Conservation (phyloP, 2,113 vertebrate species). For the Erinaceus europaeus region DNA sequence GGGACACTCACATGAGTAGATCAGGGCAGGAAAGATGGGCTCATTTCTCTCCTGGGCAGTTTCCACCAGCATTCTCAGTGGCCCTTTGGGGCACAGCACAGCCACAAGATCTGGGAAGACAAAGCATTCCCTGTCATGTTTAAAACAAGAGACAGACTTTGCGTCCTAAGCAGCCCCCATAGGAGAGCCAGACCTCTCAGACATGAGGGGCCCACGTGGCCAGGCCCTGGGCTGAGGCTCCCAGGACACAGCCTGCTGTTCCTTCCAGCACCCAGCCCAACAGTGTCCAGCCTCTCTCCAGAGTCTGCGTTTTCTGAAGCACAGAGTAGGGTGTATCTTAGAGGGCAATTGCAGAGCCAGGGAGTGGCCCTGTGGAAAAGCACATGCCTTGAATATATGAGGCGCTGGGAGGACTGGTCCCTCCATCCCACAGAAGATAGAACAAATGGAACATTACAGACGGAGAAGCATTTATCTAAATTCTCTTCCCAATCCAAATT, state of each 20-base stretch:
- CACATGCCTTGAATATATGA: no score
- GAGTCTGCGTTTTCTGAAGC: not conserved
- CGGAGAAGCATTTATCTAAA: no score
- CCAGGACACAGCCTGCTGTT: accelerated
- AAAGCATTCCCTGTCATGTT: slow-evolving; percentile 1
- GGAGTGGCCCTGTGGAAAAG: not conserved
- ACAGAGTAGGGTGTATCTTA: no score
- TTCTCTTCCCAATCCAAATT: no score
- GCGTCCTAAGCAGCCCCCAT: not conserved
- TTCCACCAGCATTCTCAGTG: slow-evolving; percentile 95
- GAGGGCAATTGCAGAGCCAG: not conserved
- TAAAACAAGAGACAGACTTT: not conserved
- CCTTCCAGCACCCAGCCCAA: accelerated
- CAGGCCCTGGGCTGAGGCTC: not conserved
- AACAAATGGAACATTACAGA: no score
- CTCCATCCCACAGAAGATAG: no score
- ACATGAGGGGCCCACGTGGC: accelerated
- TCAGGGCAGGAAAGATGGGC: slow-evolving; percentile 97
- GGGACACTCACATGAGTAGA: slow-evolving; percentile 94
- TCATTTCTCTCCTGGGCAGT: slow-evolving; percentile 98
- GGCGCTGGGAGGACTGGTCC: no score
- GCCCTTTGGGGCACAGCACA: slow-evolving; percentile 95
- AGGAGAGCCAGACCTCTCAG: not conserved
- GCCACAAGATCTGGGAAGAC: slow-evolving; percentile 91
- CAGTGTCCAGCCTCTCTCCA: not conserved